Evolutionary conservation across 1,140 invertebrate species (phyloP), one percentile per base, ranked within the genome.

Genomic region (Hirudo medicinalis): DNA sequence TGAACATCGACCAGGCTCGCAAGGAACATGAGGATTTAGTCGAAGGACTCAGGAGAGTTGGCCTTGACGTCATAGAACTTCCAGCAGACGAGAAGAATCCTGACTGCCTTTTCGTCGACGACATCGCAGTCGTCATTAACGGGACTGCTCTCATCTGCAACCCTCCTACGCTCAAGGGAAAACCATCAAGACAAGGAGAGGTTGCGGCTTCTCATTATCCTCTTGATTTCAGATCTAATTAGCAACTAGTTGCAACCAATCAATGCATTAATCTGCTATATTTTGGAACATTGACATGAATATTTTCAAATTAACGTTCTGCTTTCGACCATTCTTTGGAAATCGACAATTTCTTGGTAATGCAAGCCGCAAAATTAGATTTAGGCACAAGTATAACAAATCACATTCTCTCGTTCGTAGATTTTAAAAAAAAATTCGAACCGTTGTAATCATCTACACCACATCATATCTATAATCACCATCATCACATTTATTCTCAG

Each of bases 11-110:
- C 22, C 73, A 75, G 72, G 76, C 75, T 17, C 71, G 71, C 54
- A 69, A 74, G 55, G 69, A 75, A 69, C 75, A 76, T 60, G 73
- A 77, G 54, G 55, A 75, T 60, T 60, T 72, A 19, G 72, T 76
- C 19, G 72, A 76, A 49, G 67, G 66, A 11, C 82, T 95, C 17
- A 86, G 90, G 5, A 89, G 92, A 78, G 83, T 95, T 63, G 91
- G 90, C 54, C 79, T 97, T 40, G 91, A 97, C 82, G 91, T 97
- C 0, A 88, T 95, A 57, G 93, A 97, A 82, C 83, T 95, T 76
- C 89, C 91, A n/a, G 87, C 91, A 1, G 91, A 92, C 76, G 90
- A 92, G 76, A 82, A 82, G 25, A 85, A 90, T 49, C 90, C 91
- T 9, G 86, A 90, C 73, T 89, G 89, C 77, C 87, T 89, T 36